Conservation (phyloP, 1,140 invertebrate species). For the Diabrotica virgifera region DNA sequence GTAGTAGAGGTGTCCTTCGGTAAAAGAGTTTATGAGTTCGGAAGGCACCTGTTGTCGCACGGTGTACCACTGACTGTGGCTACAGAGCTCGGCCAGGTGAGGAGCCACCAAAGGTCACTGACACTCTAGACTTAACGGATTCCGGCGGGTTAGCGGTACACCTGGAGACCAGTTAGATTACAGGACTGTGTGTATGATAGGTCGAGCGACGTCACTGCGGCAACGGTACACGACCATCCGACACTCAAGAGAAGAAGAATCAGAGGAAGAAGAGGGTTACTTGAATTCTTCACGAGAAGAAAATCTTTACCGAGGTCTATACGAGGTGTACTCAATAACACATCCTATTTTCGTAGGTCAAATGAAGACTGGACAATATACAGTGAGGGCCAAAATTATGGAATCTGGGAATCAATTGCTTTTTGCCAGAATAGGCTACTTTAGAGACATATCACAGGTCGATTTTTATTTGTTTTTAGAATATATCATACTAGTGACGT, state of each 20-base stretch:
- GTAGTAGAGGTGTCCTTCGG: slow-evolving; percentile 11
- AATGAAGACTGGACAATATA: too few species aligned
- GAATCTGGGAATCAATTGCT: too few species aligned
- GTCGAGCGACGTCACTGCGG: slow-evolving; percentile 1
- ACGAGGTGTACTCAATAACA: too few species aligned
- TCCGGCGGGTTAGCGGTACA: slow-evolving; percentile 42
- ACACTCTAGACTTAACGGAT: slow-evolving; percentile 42
- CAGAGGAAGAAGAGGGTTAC: slow-evolving; percentile 7
- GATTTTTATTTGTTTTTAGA: too few species aligned
- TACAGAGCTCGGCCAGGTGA: slow-evolving; percentile 40
- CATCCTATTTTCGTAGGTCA: too few species aligned
- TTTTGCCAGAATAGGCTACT: too few species aligned
- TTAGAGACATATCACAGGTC: too few species aligned
- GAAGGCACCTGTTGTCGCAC: slow-evolving; percentile 45
- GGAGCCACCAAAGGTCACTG: slow-evolving; percentile 45
- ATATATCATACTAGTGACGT: too few species aligned
- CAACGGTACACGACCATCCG: slow-evolving; percentile 7
- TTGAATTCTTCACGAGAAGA: neutral
- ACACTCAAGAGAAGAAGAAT: neutral
- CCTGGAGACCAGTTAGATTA: slow-evolving; percentile 44
- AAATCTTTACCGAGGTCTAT: too few species aligned
- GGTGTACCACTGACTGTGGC: slow-evolving; percentile 43
- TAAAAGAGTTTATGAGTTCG: slow-evolving; percentile 6
- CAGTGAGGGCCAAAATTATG: too few species aligned
- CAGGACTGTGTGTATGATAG: slow-evolving; percentile 43